Conservation (phyloP, 2,888 invertebrate genomes). For the Drosophila nr. perissopoda region DNA sequence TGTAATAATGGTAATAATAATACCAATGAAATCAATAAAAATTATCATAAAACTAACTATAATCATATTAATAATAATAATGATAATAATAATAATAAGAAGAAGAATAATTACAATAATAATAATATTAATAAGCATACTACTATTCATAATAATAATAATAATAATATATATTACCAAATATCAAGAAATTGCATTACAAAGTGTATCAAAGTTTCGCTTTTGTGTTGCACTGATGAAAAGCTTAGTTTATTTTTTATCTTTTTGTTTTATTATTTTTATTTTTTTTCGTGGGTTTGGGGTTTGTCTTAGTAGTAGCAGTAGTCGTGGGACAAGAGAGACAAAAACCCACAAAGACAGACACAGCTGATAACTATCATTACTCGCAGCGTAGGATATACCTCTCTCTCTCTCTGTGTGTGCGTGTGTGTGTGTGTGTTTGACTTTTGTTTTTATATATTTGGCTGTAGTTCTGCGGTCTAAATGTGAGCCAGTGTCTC, state of each 20-base stretch:
- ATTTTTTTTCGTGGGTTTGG: conserved; percentile 12
- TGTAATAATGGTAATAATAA: neutral
- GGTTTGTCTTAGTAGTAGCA: conserved; percentile 56
- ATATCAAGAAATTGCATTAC: neutral
- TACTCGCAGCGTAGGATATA: conserved; percentile 63
- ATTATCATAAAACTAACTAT: too few species aligned
- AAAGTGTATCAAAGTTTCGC: conserved; percentile 34
- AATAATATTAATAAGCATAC: too few species aligned
- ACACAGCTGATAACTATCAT: conserved; percentile 78
- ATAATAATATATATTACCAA: neutral
- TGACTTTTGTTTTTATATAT: conserved; percentile 46
- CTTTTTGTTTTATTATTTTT: neutral
- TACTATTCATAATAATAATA: neutral
- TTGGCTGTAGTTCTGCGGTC: conserved; percentile 62
- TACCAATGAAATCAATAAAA: too few species aligned
- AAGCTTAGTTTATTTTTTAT: conserved; percentile 17
- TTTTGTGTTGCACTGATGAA: conserved; percentile 8
- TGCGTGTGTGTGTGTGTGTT: conserved; percentile 39
- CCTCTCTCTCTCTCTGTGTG: conserved; percentile 20
- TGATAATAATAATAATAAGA: too few species aligned
- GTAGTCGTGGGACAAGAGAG: conserved; percentile 60
- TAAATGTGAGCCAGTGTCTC: conserved; percentile 28
- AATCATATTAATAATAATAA: too few species aligned
- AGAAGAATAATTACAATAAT: neutral
- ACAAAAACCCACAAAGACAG: conserved; percentile 41